Conservation (phyloP, 2,888 invertebrate species). For the Drosophila paramelanica region DNA sequence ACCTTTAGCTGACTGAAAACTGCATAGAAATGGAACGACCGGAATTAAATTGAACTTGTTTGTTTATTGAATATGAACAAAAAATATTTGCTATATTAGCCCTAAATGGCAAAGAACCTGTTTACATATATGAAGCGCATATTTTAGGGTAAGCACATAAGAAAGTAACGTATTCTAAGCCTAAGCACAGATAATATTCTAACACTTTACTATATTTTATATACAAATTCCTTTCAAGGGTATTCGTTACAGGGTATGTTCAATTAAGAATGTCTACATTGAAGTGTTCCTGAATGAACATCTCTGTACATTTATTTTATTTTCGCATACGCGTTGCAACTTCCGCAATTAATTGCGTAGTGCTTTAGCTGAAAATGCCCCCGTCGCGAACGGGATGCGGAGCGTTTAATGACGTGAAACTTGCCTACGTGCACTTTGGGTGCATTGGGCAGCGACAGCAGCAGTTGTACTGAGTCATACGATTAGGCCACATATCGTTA, state of each 20-base stretch:
- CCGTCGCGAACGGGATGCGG: neutral
- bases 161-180: neutral
- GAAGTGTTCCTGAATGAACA: neutral
- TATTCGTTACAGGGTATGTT: constrained; percentile 25
- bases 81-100: neutral
- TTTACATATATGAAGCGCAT: constrained; percentile 3
- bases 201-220: neutral
- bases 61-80: constrained; percentile 10
- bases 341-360: constrained; percentile 78
- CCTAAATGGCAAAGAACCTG: constrained; percentile 5
- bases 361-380: constrained; percentile 43
- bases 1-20: constrained; percentile 9
- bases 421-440: constrained; percentile 64
- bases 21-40: neutral
- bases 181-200: neutral
- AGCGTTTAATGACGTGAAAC: constrained; percentile 41
- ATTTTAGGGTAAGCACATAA: neutral
- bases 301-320: constrained; percentile 43
- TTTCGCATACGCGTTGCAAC: constrained; percentile 59
- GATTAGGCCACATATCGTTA: constrained; percentile 39
- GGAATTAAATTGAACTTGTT: constrained; percentile 29
- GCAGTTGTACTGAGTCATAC: constrained; percentile 41
- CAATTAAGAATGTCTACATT: neutral
- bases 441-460: constrained; percentile 21
- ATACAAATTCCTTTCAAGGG: neutral